Base-by-base conservation (phyloP, 2,888 invertebrate species). In the Xestia c-nigrum region DNA sequence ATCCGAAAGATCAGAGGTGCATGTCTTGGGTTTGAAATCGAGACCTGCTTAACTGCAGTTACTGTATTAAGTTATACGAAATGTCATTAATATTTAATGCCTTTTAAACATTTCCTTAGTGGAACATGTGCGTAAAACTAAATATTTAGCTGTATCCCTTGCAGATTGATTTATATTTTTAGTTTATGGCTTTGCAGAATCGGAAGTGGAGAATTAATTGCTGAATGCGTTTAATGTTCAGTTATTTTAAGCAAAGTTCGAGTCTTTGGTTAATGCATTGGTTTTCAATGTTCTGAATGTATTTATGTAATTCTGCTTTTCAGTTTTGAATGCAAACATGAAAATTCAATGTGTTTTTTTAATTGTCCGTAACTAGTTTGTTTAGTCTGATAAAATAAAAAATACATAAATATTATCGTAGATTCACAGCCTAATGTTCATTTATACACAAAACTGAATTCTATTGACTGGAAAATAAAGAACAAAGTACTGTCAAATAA, bases 181-280 rank as follows among this genome's bases (percentile, higher is more conserved):
- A 46, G 70, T 85, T 85, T 84, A 88, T 55, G 77, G 76, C 46
- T 87, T 82, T 46, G 63, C 76, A 74, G 87, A 80, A 84, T 83
- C 73, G 77, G 77, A 78, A 76, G 75, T 71, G 52, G 68, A 16
- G 52, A 70, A 77, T 84, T 82, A 80, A 86, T 85, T 75, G 68
- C 77, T 59, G n/a, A 68, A 67, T 63, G 61, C 64, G 72, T 78
- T 81, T 79, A 65, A 74, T 72, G 75, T 71, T 61, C n/a, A 68
- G 71, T 73, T 75, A 78, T 85, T 82, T 80, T 47, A 16, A n/a
- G n/a, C n/a, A n/a, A n/a, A n/a, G n/a, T n/a, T n/a, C n/a, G n/a
- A n/a, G 68, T 66, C 43, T 38, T 59, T 21, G 40, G 31, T 80
- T 68, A 57, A 3, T 43, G 40, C 19, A 55, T 52, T 24, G 64